Percentiles rank a stretch among this genome's conserved stretches.
Conservation (phyloP, 2,113 vertebrate species). For the Vulpes ferrilata region DNA sequence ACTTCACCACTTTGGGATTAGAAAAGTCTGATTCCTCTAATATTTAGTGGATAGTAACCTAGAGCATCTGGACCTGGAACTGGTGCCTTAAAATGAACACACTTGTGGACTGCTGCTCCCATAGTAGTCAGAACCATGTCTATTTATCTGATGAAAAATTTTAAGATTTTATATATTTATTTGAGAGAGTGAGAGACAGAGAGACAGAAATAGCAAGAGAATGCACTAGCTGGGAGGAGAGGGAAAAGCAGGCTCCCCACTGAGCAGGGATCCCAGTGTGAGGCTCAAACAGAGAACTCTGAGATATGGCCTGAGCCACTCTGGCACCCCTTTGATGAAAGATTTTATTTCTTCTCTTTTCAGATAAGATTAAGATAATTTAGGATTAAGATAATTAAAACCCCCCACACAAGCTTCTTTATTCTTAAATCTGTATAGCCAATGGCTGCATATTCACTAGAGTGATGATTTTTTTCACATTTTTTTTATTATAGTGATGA, state of each 20-base stretch:
- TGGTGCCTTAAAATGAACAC: not conserved
- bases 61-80: not conserved
- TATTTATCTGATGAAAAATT: not conserved
- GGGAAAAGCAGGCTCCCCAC: too few species aligned
- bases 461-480: not conserved
- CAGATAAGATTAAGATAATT: not conserved
- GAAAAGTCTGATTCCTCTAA: not conserved
- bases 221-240: too few species aligned
- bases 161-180: too few species aligned
- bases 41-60: not conserved
- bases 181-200: too few species aligned
- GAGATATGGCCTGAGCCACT: too few species aligned
- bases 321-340: not conserved
- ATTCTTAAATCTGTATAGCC: not conserved
- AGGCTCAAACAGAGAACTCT: too few species aligned
- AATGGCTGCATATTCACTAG: not conserved
- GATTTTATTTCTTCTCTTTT: not conserved
- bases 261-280: too few species aligned
- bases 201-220: too few species aligned
- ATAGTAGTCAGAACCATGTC: too few species aligned
- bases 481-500: not conserved
- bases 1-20: not conserved
- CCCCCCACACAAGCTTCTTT: not conserved
- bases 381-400: conserved; percentile 5
- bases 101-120: too few species aligned